phyloP scores from a whole-genome alignment of 2,113 vertebrate species.

The Nyctibius bracteatus region DNA sequence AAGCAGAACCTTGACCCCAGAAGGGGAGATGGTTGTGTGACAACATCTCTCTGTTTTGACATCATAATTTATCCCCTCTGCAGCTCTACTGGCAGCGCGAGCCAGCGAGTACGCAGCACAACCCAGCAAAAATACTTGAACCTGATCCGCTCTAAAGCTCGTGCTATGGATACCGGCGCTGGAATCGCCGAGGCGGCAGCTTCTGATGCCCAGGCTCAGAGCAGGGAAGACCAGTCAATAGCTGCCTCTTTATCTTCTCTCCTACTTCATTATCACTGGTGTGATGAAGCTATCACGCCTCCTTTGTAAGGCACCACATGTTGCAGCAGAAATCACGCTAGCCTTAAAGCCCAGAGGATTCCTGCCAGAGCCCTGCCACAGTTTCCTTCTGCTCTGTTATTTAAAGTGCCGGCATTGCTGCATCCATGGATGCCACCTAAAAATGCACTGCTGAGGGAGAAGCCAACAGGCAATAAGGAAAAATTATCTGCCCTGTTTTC shows the following conservation, averaged over 20 bases:
- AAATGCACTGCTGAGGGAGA: background rate
- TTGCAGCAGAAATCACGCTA: background rate
- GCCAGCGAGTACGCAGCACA: background rate
- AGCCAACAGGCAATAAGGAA: rapidly evolving
- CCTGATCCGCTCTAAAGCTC: background rate
- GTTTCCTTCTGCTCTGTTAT: background rate
- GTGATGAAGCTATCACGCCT: background rate
- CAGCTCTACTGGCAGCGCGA: background rate
- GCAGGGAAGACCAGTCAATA: background rate
- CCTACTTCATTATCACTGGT: background rate
- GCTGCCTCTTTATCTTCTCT: background rate
- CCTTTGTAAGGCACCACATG: background rate
- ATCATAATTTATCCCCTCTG: background rate
- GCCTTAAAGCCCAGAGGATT: background rate
- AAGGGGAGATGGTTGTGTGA: background rate
- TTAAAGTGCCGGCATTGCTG: background rate
- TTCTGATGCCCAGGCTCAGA: background rate
- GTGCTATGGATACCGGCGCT: background rate
- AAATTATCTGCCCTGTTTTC: background rate
- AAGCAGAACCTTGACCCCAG: constrained; percentile 12
- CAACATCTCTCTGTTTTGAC: background rate
- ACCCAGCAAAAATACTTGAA: background rate
- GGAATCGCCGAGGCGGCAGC: background rate
- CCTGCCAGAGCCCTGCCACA: background rate
- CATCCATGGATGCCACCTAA: background rate